A percentile compares a stretch with the other conserved stretches of the same genome.
phyloP scores from a whole-genome alignment of 2,113 vertebrate genomes.

The Aix galericulata region DNA sequence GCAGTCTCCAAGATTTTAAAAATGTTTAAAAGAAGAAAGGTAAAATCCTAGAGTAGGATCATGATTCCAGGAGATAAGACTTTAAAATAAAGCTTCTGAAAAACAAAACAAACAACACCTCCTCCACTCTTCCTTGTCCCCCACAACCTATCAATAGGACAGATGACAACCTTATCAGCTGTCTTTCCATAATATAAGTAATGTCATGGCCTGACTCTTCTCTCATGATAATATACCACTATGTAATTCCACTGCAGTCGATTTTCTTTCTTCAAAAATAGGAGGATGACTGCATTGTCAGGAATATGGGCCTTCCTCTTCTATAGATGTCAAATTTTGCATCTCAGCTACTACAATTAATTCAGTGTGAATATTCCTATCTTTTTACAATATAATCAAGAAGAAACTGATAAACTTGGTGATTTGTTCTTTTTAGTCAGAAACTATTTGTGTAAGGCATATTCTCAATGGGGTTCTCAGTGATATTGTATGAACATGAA shows the following conservation, averaged over 20 bases:
- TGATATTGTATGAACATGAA: not conserved
- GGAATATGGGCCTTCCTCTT: not conserved
- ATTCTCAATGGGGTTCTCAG: not conserved
- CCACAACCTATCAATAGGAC: not conserved
- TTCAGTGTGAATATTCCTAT: not conserved
- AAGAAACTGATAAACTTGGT: not conserved
- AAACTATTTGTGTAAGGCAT: not conserved
- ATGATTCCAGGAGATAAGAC: not conserved
- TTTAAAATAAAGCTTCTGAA: not conserved
- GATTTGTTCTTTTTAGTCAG: not conserved
- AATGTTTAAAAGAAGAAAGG: not conserved
- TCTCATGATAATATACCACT: not conserved
- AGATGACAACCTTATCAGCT: not conserved
- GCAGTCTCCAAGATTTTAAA: not conserved
- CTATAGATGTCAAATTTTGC: not conserved
- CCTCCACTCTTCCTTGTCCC: too few relatives aligned
- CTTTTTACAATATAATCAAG: not conserved
- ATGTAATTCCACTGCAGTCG: not conserved
- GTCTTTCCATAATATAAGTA: not conserved
- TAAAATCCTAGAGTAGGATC: not conserved
- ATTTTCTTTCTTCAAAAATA: not conserved
- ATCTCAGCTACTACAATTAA: not conserved
- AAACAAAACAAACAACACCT: not conserved
- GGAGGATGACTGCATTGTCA: not conserved
- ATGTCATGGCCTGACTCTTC: not conserved